Base-by-base conservation (phyloP, 2,888 invertebrate species). In the Melangyna quadrimaculata region DNA sequence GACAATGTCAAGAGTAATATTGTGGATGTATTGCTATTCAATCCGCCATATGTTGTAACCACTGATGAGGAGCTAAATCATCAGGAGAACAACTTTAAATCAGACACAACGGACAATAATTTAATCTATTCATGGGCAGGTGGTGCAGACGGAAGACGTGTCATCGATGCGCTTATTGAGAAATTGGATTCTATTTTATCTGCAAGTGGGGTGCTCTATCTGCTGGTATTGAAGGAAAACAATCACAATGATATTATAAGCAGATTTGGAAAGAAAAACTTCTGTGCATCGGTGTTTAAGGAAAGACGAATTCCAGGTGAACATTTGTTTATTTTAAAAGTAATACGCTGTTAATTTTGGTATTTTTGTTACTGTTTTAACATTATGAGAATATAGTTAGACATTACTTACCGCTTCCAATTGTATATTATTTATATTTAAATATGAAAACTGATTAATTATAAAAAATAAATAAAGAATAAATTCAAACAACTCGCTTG, bases 41-140 rank as follows among this genome's bases (percentile, higher is more conserved):
- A 99, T 94, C 99, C 99, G 1, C 99, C 99, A 0, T 99, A 99
- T 93, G 99, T 99, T 48, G 96, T 97, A 0, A 98, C 98, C 0
- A 94, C 95, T 9, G 93, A 94, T 55, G 93, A 94, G 17, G 98
- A 98, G 92, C 94, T 97, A 77, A 91, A 89, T 1, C 71, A 81
- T 70, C 93, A n/a, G 2, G 53, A 51, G 2, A 45, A 37, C 22
- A 24, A 71, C 29, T 83, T 87, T 67, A 65, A 32, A 8, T 67
- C 65, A 0, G 40, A 77, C 3, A n/a, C 43, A 27, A 88, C 88
- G 2, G 81, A 88, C 35, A 70, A 73, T 7, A 88, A 89, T 70
- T 71, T 91, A 17, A 87, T 89, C 10, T 88, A 88, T 63, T 90
- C 92, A 70, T 97, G 97, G 97, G 97, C 97, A 2, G 97, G 97